Evolutionary conservation across 2,888 invertebrate species (phyloP), one percentile per base, ranked within the genome.

Genomic region (Campoletis raptor): DNA sequence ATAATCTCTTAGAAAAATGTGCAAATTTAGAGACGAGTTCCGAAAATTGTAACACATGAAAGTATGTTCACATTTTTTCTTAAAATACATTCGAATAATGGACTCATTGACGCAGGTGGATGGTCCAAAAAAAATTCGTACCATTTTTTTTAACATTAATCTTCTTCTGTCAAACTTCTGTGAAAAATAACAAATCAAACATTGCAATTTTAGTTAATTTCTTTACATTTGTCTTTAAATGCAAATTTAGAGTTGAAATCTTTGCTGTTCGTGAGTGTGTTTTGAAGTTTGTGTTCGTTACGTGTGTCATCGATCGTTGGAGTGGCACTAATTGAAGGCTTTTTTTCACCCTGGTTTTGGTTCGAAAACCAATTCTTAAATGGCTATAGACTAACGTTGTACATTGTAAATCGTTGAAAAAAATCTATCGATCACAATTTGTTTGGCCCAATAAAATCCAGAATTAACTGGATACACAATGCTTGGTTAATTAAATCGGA

Each of bases 1-100:
- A 66, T 48, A 40, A 24, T 37, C 2, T 73, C n/a, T 54, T 42
- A 18, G 42, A 79, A 78, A 79, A 54, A 70, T 42, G 42, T 40
- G 9, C 57, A 30, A 36, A 79, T 21, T 36, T 15, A 42, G 36
- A 48, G 52, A 36, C 66, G 12, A 45, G 24, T 30, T 21, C 12
- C 12, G 21, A 12, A 73, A 24, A 42, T 57, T 15, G 24, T 42
- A n/a, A 15, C 15, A 67, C 4, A 57, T 57, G 0, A 24, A 24
- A 61, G 21, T 4, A 0, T 61, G 10, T 12, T 18, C 10, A 61
- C 0, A 24, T 24, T 61, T 61, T 12, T 61, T 12, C 24, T 10
- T 30, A 30, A 24, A 61, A 24, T 24, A 3, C 24, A 12, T 24
- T 9, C 24, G 0, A 7, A 2, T 30, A 24, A 57, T 24, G 8